A percentile compares a stretch with the other conserved stretches of the same genome.
Evolutionary conservation across 2,888 invertebrate species (phyloP).

Genomic region (Diaphora mendica): DNA sequence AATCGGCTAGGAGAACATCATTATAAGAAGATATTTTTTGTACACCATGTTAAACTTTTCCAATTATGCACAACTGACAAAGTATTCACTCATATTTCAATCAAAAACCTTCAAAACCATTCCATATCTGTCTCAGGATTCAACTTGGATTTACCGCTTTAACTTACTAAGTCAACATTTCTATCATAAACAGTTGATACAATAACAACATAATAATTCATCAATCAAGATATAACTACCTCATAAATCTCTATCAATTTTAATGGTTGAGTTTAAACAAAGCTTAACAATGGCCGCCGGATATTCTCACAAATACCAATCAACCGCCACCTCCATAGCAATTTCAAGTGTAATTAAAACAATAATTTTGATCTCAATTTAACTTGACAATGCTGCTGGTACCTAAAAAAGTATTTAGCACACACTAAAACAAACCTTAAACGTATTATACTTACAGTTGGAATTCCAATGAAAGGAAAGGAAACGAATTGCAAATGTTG

Average conservation of each 20-base stretch:
- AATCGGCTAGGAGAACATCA: too few relatives aligned
- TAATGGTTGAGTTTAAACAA: constrained; percentile 25
- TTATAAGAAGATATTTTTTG: too few relatives aligned
- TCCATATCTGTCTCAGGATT: neutral
- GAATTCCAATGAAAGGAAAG: neutral
- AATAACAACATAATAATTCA: constrained; percentile 7
- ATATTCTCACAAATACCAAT: constrained; percentile 23
- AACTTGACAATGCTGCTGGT: constrained; percentile 28
- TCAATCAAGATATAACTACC: constrained; percentile 14
- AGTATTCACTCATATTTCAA: neutral
- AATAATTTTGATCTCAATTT: constrained; percentile 37
- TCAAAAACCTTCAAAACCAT: neutral
- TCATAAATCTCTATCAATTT: constrained; percentile 30
- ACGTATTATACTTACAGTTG: neutral
- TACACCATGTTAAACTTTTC: too few relatives aligned
- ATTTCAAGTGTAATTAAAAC: constrained; percentile 37
- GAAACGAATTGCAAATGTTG: constrained; percentile 8
- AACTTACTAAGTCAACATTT: neutral
- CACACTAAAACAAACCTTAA: constrained; percentile 12
- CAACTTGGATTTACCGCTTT: neutral
- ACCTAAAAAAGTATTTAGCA: constrained; percentile 8
- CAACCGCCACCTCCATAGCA: constrained; percentile 25
- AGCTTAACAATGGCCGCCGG: constrained; percentile 15
- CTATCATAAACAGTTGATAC: neutral
- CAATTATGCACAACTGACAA: too few relatives aligned